Evolutionary conservation across 92 coral and sea anemone species (phyloP).

Genomic region (Galaxea fascicularis): DNA sequence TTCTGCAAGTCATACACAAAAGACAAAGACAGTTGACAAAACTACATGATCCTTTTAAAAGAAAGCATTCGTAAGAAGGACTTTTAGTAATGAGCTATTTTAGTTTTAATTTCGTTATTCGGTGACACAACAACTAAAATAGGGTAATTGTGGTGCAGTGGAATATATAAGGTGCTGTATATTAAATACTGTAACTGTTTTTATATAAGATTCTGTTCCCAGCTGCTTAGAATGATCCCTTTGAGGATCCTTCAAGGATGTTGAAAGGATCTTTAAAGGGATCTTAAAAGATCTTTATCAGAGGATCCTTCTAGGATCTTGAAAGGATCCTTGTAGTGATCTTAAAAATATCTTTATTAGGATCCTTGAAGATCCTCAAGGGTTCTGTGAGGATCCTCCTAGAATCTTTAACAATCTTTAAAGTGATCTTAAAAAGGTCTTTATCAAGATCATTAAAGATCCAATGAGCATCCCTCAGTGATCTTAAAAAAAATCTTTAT

Average conservation of each 20-base stretch:
- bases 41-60: no score
- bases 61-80: no score
- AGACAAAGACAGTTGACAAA: no score
- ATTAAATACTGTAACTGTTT: background rate
- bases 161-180: background rate
- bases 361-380: slow-evolving; percentile 7
- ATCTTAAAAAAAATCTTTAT: no score
- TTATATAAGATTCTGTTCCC: background rate
- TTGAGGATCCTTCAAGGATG: slow-evolving; percentile 1
- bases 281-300: no score
- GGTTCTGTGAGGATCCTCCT: background rate
- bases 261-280: background rate
- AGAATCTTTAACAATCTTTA: no score
- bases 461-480: background rate
- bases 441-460: background rate
- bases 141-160: no score
- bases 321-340: slow-evolving; percentile 6
- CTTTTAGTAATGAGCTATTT: no score
- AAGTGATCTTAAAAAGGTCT: background rate
- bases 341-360: slow-evolving; percentile 5
- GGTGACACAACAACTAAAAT: no score
- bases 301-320: slow-evolving; percentile 29
- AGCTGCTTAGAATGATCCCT: background rate
- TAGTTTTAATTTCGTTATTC: no score
- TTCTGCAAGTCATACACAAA: no score